Percentiles rank a stretch among this genome's conserved stretches.
Evolutionary conservation across 2,888 invertebrate species (phyloP).

Genomic region (Metalampra italica): DNA sequence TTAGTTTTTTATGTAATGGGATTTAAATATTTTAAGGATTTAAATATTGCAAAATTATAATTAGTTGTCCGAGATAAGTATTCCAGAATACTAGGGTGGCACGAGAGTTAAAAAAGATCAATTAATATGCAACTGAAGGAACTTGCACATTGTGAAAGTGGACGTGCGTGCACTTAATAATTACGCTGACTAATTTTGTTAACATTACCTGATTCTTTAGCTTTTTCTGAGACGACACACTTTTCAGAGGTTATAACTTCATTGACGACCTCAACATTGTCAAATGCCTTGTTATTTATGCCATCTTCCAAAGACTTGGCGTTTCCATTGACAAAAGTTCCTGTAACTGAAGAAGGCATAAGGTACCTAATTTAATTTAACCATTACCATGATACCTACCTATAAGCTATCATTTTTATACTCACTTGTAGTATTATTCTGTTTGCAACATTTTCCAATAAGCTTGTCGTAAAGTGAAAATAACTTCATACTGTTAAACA

Average conservation of each 20-base stretch:
- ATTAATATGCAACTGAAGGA: too few relatives aligned
- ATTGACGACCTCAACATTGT: conserved; percentile 22
- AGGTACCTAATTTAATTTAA: conserved; percentile 2
- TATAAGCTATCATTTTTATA: conserved; percentile 1
- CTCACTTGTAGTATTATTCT: conserved; percentile 22
- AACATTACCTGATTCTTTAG: too few relatives aligned
- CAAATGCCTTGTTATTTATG: conserved; percentile 48
- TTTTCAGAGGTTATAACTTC: conserved; percentile 26
- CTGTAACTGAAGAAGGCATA: conserved; percentile 28
- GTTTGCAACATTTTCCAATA: conserved; percentile 19
- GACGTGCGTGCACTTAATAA: too few relatives aligned
- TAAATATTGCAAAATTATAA: too few relatives aligned
- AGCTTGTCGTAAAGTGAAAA: conserved; percentile 42
- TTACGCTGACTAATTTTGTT: too few relatives aligned
- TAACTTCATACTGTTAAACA: conserved; percentile 82
- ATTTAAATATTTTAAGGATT: too few relatives aligned
- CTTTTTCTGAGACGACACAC: not conserved
- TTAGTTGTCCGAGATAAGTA: too few relatives aligned
- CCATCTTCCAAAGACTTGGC: conserved; percentile 51
- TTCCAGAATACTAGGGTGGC: too few relatives aligned
- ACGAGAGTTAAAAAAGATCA: too few relatives aligned
- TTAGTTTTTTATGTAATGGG: too few relatives aligned
- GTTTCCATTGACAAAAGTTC: conserved; percentile 44
- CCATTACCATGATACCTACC: too few relatives aligned
- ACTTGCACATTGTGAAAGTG: too few relatives aligned